These are phyloP conservation scores for Cairina moschata DNA, from an alignment of 2,113 vertebrate genomes.

Conservation along the genomic window DNA sequence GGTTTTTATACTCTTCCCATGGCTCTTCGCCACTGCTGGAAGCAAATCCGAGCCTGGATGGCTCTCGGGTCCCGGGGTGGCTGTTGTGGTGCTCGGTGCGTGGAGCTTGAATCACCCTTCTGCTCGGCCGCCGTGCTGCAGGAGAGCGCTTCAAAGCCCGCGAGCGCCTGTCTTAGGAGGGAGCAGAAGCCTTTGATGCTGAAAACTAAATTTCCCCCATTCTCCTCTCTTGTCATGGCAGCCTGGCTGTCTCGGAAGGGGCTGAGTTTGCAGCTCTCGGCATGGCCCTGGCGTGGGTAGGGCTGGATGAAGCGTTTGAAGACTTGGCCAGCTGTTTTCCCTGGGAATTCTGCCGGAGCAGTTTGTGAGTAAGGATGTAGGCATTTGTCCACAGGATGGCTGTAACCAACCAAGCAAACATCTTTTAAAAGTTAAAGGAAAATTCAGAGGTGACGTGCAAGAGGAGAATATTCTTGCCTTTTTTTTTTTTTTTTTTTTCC, in stretches of 20 bases:
- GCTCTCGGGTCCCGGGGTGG: neutral
- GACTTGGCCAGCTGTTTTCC: neutral
- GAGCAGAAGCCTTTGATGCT: neutral
- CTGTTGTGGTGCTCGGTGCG: neutral
- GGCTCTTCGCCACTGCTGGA: slow-evolving; percentile 2
- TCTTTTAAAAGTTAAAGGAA: slow-evolving; percentile 22
- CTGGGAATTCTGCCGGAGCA: slow-evolving; percentile 34
- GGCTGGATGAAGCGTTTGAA: neutral
- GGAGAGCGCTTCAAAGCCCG: neutral
- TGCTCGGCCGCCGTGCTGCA: rapidly evolving
- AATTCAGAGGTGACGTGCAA: slow-evolving; percentile 13
- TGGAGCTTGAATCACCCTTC: neutral
- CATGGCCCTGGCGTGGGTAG: slow-evolving; percentile 1
- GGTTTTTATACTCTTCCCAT: neutral
- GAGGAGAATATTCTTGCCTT: neutral
- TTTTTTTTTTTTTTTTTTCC: neutral
- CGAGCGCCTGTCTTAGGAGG: neutral
- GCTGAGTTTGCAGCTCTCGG: neutral
- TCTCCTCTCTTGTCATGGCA: neutral
- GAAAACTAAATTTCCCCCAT: neutral
- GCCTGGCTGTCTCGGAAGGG: neutral
- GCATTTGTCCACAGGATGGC: slow-evolving; percentile 46
- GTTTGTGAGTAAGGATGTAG: slow-evolving; percentile 38
- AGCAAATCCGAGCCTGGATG: neutral
- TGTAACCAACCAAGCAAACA: slow-evolving; percentile 43